Base-by-base conservation (phyloP, 92 coral and sea anemone genomes). In the Bergia puertoricense region DNA sequence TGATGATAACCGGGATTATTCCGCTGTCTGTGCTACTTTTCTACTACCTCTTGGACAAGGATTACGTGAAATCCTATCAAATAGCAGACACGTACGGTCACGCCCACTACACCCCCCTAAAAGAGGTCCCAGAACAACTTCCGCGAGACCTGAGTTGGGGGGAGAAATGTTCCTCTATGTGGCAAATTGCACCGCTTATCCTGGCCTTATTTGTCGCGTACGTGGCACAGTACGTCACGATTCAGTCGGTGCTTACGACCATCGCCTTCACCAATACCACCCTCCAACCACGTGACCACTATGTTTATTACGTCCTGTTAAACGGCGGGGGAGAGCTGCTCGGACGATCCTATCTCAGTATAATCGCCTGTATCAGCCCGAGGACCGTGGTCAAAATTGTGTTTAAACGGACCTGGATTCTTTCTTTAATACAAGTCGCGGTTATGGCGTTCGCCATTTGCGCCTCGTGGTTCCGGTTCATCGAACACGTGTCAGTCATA, bases 41-140 rank as follows among this genome's bases (percentile, higher is more conserved):
- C 75, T 95, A 95, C 85, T 95, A 93, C 83, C 86, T 93, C 11
- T 92, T 95, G 15, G 94, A 95, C 90, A 95, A 93, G 84, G 98
- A 95, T 65, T 92, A 94, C 42, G 82, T 93, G 81, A 93, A 93
- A 74, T 92, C 98, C 18, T 91, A 92, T 54, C 96, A 95, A 73
- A 88, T 95, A 46, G 93, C 93, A n/a, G 86, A 87, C 86, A 90
- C 92, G 15, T 89, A 92, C 87, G 90, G 85, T 71, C 89, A 79
- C 71, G 62, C 77, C 48, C 67, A 86, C 88, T 82, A 87, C 83
- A 51, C 77, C 86, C 66, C 85, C 76, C 81, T 85, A 5, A 89
- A 86, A 73, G 88, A 77, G 77, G 85, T 76, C 65, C 38, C 91
- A 51, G 90, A 89, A 3, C 88, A 89, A 8, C 73, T 38, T 0